Evolutionary conservation across 2,888 invertebrate species (phyloP), one percentile per base, ranked within the genome.

Genomic region (Norana najaformis): DNA sequence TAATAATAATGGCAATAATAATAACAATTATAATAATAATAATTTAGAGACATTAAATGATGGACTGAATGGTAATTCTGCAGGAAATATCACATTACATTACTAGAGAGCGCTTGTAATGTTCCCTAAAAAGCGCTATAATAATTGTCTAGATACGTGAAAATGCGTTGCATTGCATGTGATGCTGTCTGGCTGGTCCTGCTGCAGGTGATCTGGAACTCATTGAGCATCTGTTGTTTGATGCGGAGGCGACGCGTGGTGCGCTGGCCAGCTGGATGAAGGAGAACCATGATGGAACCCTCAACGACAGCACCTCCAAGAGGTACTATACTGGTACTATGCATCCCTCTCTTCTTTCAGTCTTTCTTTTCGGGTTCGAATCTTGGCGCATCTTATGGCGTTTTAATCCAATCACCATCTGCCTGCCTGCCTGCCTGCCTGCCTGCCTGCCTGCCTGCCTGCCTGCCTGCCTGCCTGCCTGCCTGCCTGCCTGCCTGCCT

Each of bases 231-330:
- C 89, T 95, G 16, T 91, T 94, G 53, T 92, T 93, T 53, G 95
- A 95, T 92, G 92, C 94, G 85, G 93, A 94, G 88, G 93, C 93
- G 16, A 95, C 95, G 13, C 91, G 92, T 18, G 92, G 92, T 37
- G 92, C 94, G 23, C 90, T 92, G 69, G 91, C 91, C 16, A 91
- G 92, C 85, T 95, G 95, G 95, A 91, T 92, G 89, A 92, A 92
- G 89, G 90, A 92, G 89, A 92, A 91, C 85, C 69, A 90, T 13
- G 92, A 91, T 53, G 92, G 91, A 37, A 89, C 41, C 4, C 39
- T 47, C 41, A 88, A 39, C 88, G 88, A 41, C 39, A 47, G 88
- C 88, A 34, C 37, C 2, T 85, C 85, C 34, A 85, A 85, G 37
- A 85, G 85, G 85, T 85, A 34, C 4, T 13, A 34, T 0, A 0